phyloP scores from a whole-genome alignment of 2,888 invertebrate genomes.

The Drosophila phalerata region DNA sequence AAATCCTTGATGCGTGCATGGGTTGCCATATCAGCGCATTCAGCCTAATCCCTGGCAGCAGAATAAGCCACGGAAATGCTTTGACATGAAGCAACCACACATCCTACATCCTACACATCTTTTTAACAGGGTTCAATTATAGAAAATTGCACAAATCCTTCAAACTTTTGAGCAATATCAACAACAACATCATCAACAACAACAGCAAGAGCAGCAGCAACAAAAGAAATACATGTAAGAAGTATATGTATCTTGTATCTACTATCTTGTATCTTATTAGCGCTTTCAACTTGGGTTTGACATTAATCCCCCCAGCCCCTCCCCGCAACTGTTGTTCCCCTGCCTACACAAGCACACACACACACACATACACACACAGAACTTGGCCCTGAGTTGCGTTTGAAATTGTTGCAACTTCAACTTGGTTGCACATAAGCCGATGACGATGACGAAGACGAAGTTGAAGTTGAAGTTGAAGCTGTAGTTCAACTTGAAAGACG shows the following conservation, averaged over 20 bases:
- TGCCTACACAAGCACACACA: conserved; percentile 3
- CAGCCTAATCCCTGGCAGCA: conserved; percentile 38
- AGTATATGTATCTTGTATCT: conserved; percentile 30
- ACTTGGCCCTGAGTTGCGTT: conserved; percentile 28
- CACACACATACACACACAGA: conserved; percentile 7
- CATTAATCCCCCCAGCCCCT: conserved; percentile 62
- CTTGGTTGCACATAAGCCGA: conserved; percentile 73
- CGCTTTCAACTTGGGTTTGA: conserved; percentile 64
- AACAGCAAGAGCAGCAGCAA: conserved; percentile 32
- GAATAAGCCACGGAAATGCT: conserved; percentile 52
- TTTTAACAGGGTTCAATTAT: conserved; percentile 62
- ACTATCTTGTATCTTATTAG: conserved; percentile 71
- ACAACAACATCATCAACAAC: conserved; percentile 42
- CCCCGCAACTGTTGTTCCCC: conserved; percentile 18
- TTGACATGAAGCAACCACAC: conserved; percentile 48
- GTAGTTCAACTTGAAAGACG: conserved; percentile 37
- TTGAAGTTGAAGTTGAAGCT: conserved; percentile 21
- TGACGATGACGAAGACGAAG: conserved; percentile 20
- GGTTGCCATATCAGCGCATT: conserved; percentile 39
- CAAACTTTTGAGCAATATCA: conserved; percentile 53
- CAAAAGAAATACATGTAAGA: conserved; percentile 30
- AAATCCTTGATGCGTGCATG: conserved; percentile 37
- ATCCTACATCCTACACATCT: conserved; percentile 12
- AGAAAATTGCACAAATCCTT: conserved; percentile 77
- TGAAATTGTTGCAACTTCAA: conserved; percentile 61